These are phyloP conservation scores for Nesospiza acunhae DNA, from an alignment of 2,113 vertebrate genomes.

Conservation along the genomic window DNA sequence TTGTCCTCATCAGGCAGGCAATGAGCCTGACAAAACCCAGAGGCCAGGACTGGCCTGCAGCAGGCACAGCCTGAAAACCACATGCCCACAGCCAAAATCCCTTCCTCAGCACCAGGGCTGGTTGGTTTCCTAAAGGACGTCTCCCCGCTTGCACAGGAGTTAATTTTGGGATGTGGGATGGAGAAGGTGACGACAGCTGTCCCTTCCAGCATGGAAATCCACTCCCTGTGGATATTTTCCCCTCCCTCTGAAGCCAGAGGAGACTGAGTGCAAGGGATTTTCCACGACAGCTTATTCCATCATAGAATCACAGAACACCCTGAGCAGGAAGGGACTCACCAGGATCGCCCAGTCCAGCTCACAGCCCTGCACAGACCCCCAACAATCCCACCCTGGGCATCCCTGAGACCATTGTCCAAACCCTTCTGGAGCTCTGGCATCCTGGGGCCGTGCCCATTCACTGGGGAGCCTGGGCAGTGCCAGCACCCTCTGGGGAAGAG, in stretches of 20 bases:
- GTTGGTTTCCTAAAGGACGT: not conserved
- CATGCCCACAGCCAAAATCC: not conserved
- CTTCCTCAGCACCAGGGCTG: not conserved
- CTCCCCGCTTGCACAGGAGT: not conserved
- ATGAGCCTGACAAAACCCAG: not conserved
- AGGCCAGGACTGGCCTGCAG: not conserved
- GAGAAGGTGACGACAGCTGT: not conserved
- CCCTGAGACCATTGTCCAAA: accelerated
- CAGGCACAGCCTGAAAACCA: not conserved
- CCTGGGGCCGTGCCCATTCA: accelerated
- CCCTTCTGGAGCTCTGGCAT: not conserved
- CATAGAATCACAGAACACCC: not conserved
- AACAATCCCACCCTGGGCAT: not conserved
- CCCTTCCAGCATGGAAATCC: not conserved
- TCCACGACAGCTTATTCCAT: not conserved
- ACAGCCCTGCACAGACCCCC: not conserved
- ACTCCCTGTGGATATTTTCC: not conserved
- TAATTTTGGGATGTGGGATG: not conserved
- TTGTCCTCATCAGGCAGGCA: not conserved
- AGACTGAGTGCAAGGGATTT: not conserved
- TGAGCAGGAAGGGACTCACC: no score
- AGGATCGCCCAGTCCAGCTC: not conserved
- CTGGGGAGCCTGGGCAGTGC: not conserved
- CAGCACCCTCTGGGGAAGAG: not conserved
- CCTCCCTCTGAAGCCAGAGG: not conserved